Evolutionary conservation across 1,140 invertebrate genomes (phyloP), one percentile per base, ranked within the genome.

Genomic region (Onthophagus taurus): DNA sequence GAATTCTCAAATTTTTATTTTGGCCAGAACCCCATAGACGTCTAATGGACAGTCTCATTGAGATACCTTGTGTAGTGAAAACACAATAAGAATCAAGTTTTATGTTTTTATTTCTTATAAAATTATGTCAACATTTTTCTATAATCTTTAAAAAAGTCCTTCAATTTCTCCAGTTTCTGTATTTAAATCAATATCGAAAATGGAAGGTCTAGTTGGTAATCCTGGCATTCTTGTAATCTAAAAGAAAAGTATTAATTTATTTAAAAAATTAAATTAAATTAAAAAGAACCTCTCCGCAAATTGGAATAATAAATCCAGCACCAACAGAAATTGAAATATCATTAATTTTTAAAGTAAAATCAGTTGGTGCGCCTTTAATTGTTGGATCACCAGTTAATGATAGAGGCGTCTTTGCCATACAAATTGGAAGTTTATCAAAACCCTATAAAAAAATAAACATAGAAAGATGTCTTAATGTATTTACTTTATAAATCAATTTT

Each of bases 181-280:
- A 64, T 98, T 85, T 52, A 97, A 78, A 60, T 97, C 94, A 54
- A 99, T 98, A 60, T 99, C 96, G 61, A 91, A 99, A 63, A 99
- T 92, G 59, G 84, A 87, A 14, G 96, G 96, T 42, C 96, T 72
- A 0, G 93, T 98, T 17, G 92, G 78, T 29, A 99, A 70, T 35
- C 94, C 93, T 11, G 93, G 93, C 87, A 97, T 94, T 66, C 84
- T 89, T 55, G 81, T 79, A 58, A 95, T 91, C 72, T 77, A 49
- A 8, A 52, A 67, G 5, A 33, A n/a, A n/a, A 36, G n/a, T 21
- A 5, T 37, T 37, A 34, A 34, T n/a, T n/a, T 14, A 44, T 24
- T 12, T 17, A 18, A n/a, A n/a, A n/a, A n/a, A n/a, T n/a, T n/a
- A n/a, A n/a, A n/a, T n/a, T n/a, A n/a, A n/a, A n/a, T n/a, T n/a